phyloP scores from a whole-genome alignment of 2,888 invertebrate species.

The Zootermopsis nevadensis region DNA sequence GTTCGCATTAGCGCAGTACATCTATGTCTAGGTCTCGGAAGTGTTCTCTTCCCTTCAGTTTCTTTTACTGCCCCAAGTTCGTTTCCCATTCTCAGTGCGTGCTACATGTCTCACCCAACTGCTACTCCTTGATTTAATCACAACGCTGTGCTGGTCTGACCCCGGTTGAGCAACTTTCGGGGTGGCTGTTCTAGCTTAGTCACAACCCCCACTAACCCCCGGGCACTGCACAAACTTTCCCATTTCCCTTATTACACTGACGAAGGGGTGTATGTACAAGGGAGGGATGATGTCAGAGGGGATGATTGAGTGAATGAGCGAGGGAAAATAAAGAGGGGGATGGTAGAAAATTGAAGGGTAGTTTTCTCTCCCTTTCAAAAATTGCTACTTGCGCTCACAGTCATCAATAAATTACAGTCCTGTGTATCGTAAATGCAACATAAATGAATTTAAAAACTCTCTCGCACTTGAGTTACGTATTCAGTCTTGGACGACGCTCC shows the following conservation, averaged over 20 bases:
- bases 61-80: too few relatives aligned
- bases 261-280: constrained; percentile 19
- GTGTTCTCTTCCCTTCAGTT: too few relatives aligned
- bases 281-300: constrained; percentile 38
- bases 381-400: constrained; percentile 12
- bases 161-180: not conserved
- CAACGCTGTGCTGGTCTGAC: not conserved
- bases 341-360: constrained; percentile 40
- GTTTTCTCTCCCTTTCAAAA: constrained; percentile 33
- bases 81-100: too few relatives aligned
- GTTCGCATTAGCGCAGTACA: too few relatives aligned
- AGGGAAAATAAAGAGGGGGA: constrained; percentile 34
- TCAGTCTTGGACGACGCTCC: not conserved
- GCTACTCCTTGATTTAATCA: too few relatives aligned
- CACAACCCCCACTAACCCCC: not conserved
- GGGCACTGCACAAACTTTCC: constrained; percentile 12
- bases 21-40: too few relatives aligned
- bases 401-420: constrained; percentile 34
- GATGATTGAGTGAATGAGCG: constrained; percentile 42
- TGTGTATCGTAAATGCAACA: not conserved
- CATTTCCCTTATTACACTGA: constrained; percentile 39
- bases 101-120: too few relatives aligned
- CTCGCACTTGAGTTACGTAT: not conserved
- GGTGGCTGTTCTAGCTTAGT: not conserved
- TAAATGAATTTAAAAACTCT: not conserved